Base-by-base conservation (phyloP, 2,797 vertebrate genomes). In the Megalops cyprinoides region DNA sequence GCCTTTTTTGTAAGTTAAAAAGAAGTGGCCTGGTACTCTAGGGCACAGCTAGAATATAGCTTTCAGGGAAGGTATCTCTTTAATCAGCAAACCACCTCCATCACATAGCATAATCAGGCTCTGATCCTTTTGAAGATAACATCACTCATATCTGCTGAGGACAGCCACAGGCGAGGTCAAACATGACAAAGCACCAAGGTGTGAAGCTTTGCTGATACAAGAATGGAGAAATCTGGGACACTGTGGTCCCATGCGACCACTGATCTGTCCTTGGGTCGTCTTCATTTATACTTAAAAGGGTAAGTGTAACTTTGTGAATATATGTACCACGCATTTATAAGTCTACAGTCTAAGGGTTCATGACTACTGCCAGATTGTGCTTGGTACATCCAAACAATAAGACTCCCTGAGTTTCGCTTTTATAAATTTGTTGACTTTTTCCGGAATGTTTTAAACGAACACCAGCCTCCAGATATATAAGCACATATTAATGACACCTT, bases 71-170 rank as follows among this genome's bases (percentile, higher is more conserved):
- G 18, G 10, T n/a, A 10, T 10, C 46, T 28, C 73, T 75, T 49
- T 10, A 49, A 48, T 28, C 31, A 75, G 49, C 46, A 28, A 75
- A 42, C 73, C 46, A 76, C 48, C 14, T 55, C 9, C n/a, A 0
- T 28, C 31, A 53, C 25, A 76, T 76, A 28, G 74, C 37, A 48
- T 76, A 76, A 55, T 76, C 28, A 34, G 31, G 28, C 25, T 20
- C 25, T 76, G 37, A 76, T 53, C 74, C 25, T 18, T 76, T 34
- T 76, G 25, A 37, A 76, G 48, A 18, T 51, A 6, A 25, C 14
- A 53, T 75, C 48, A 75, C 15, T 75, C 25, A 75, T 75, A 67
- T 34, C n/a, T 75, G 46, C 48, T 31, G 74, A 49, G 44, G 48
- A n/a, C 53, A 53, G 48, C 74, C 48, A 1, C 25, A 28, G 74